Evolutionary conservation across 1,140 invertebrate species (phyloP), one percentile per base, ranked within the genome.

Genomic region (Neuroterus valhalla): DNA sequence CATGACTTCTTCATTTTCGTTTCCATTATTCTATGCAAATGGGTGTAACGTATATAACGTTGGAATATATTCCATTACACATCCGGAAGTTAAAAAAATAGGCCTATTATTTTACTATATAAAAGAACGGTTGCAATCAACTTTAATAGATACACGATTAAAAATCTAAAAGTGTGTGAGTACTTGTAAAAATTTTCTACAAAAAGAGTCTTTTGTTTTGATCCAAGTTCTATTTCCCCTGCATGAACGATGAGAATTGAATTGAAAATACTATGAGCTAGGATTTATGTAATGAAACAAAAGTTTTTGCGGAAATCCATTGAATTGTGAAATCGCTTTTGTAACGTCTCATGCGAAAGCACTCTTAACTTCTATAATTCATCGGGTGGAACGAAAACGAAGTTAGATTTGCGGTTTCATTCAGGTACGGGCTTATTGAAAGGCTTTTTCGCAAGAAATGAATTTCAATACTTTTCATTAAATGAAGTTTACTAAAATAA

Each of bases 241-340:
- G 0, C 21, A 38, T 38, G 48, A 66, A 67, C 66, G 52, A 71
- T 66, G 46, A 68, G 82, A 81, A 82, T 81, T 78, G 78, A 75
- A 82, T 82, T 77, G 74, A 68, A 80, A 83, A 80, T 81, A 75
- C 79, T 81, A 80, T 78, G 77, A 81, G 66, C 43, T 21, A 26
- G 21, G 42, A 42, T 45, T 70, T 44, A 14, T 44, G 31, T 43
- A 77, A n/a, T n/a, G 79, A 78, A 82, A 79, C 76, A 81, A 82
- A 69, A 77, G 78, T 67, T 73, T 71, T 42, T 45, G 26, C n/a
- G 31, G 48, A 66, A 72, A 73, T 72, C 43, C 48, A 76, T 72
- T 68, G 50, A 21, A 50, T 69, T 70, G 75, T 62, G 31, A 62
- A 62, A 62, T 62, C 26, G 23, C 55, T 38, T 62, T 62, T 26